Evolutionary conservation across 2,888 invertebrate species (phyloP).

Genomic region (Cantharis rustica): DNA sequence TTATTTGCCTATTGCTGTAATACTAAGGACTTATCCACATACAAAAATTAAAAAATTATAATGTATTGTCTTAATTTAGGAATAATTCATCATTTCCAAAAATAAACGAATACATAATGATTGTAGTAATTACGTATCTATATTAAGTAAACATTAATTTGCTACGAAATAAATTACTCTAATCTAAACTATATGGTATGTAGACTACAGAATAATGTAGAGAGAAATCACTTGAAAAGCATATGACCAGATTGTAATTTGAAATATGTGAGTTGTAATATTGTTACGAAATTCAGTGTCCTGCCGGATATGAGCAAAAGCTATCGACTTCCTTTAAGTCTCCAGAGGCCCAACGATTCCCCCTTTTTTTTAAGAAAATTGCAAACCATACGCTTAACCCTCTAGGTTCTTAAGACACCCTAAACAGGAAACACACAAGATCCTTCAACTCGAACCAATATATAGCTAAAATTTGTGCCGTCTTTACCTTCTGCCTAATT

Average conservation of each 20-base stretch:
- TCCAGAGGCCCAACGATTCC: conserved; percentile 18
- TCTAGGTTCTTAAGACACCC: conserved; percentile 30
- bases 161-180: too few species aligned
- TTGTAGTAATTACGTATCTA: too few species aligned
- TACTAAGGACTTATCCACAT: too few species aligned
- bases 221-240: too few species aligned
- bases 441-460: conserved; percentile 26
- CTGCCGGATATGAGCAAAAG: conserved; percentile 26
- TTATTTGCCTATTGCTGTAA: too few species aligned
- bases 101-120: too few species aligned
- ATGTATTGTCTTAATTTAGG: too few species aligned
- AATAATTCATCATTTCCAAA: too few species aligned
- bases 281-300: conserved; percentile 11
- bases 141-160: too few species aligned
- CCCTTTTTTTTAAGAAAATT: conserved; percentile 9
- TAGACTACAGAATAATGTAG: too few species aligned
- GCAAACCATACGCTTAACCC: conserved; percentile 30
- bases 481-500: conserved; percentile 3
- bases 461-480: conserved; percentile 3
- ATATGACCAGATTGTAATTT: not conserved
- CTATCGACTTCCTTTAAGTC: conserved; percentile 29
- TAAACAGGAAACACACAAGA: conserved; percentile 30
- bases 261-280: not conserved
- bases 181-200: too few species aligned
- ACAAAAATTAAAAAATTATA: too few species aligned